These are phyloP conservation scores for Lobophora halterata DNA, from an alignment of 2,888 invertebrate genomes.

Conservation along the genomic window DNA sequence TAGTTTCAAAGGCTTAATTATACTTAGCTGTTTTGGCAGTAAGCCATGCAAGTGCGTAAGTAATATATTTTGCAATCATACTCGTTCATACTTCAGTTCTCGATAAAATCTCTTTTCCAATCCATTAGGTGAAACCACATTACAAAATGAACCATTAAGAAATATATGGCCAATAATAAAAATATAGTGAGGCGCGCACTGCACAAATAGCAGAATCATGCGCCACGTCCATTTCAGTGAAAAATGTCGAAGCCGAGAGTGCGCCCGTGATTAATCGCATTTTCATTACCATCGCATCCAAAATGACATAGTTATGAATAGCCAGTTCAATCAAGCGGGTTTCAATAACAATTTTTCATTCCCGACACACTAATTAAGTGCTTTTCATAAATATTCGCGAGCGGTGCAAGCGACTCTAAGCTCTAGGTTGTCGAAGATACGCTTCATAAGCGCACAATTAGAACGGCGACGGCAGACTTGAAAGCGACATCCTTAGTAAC, in stretches of 20 bases:
- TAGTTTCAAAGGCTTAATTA: no score
- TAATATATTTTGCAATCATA: no score
- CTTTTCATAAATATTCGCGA: conserved; percentile 72
- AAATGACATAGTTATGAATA: conserved; percentile 78
- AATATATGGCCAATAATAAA: conserved; percentile 10
- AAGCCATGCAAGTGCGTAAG: no score
- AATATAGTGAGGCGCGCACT: conserved; percentile 20
- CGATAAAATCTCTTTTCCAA: no score
- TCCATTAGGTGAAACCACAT: conserved; percentile 4
- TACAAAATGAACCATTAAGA: conserved; percentile 7
- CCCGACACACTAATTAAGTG: conserved; percentile 80
- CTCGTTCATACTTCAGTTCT: no score
- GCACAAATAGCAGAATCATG: conserved; percentile 57
- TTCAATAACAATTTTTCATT: conserved; percentile 80
- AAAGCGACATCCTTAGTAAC: conserved; percentile 78
- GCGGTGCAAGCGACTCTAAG: conserved; percentile 39
- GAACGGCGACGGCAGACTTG: conserved; percentile 56
- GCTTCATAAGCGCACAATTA: conserved; percentile 42
- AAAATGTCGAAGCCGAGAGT: conserved; percentile 47
- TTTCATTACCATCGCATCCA: conserved; percentile 73
- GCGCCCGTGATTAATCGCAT: conserved; percentile 64
- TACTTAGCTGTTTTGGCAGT: no score
- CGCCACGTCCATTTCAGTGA: conserved; percentile 53
- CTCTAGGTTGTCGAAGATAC: conserved; percentile 40
- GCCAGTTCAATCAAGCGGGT: conserved; percentile 76